Base-by-base conservation (phyloP, 2,888 invertebrate species). In the Melipona beecheii region DNA sequence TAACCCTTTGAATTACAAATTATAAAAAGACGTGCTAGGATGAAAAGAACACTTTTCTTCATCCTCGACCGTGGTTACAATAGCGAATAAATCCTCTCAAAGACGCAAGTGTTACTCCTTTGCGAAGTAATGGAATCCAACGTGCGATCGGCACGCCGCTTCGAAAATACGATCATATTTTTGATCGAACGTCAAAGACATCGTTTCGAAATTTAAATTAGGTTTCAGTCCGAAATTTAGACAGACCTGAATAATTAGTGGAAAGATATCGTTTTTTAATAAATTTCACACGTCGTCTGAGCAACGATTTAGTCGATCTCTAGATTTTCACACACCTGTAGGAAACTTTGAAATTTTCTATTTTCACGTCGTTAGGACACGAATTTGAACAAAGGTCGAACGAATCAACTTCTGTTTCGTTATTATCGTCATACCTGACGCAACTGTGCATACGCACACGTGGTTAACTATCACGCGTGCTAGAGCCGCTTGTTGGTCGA, bases 91-190 rank as follows among this genome's bases (percentile, higher is more conserved):
- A 11, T 43, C 43, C 9, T 43, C 43, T 43, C 43, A 43, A 43
- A 43, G 9, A 1, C 9, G 9, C 9, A 1, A 43, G 43, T 9
- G 43, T 43, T 9, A 43, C 9, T 43, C 43, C 43, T 43, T 43
- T 36, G 2, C 27, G 27, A n/a, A n/a, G n/a, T n/a, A n/a, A n/a
- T 2, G 27, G 27, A 36, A 36, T 36, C 68, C 75, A 64, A 81
- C 60, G 89, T 87, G 87, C 89, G 87, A 73, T 62, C 56, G 54
- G 60, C 83, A 74, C 84, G 9, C 43, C 69, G 49, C 36, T 13
- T 71, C 27, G 36, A 15, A 43, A 64, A 31, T 52, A n/a, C 24
- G 43, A 43, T 50, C 36, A 52, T 68, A 24, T 50, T 68, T 24
- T 17, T 50, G 4, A 31, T 31, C 56, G 6, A 15, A 43, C 49